phyloP scores from a whole-genome alignment of 2,113 vertebrate species.

The Anarhynchus alexandrinus region DNA sequence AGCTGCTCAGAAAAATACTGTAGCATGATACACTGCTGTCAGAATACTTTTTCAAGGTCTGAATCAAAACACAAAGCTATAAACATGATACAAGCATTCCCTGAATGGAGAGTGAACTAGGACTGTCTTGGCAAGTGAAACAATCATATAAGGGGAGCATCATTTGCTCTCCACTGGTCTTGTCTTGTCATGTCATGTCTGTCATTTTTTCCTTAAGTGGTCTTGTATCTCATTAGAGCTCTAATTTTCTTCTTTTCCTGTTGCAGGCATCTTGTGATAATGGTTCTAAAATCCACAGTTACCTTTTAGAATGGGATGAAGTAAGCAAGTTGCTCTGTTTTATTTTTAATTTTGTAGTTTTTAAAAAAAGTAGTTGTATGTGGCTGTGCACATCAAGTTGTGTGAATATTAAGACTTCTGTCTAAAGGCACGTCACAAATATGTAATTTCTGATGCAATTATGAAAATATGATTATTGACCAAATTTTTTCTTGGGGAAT shows the following conservation, averaged over 20 bases:
- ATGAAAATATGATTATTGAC: background rate
- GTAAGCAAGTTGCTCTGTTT: conserved; percentile 72
- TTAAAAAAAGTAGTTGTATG: background rate
- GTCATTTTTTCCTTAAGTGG: background rate
- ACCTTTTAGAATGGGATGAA: conserved; percentile 95
- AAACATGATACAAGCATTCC: background rate
- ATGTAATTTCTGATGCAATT: background rate
- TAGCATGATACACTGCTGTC: background rate
- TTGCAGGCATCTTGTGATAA: conserved; percentile 92
- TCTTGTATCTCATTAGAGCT: background rate
- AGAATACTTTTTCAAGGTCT: background rate
- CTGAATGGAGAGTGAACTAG: background rate
- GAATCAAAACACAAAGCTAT: background rate
- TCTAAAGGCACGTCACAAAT: background rate
- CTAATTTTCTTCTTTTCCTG: conserved; percentile 46
- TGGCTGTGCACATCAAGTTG: background rate
- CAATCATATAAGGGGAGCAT: background rate
- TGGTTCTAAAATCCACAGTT: conserved; percentile 95
- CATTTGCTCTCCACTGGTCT: background rate
- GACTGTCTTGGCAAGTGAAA: background rate
- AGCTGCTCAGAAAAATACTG: background rate
- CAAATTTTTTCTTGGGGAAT: background rate
- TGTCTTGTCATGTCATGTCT: background rate
- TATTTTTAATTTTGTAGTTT: background rate
- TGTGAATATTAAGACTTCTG: background rate